Evolutionary conservation across 1,140 invertebrate species (phyloP), one percentile per base, ranked within the genome.

Genomic region (Fragariocoptes setiger): DNA sequence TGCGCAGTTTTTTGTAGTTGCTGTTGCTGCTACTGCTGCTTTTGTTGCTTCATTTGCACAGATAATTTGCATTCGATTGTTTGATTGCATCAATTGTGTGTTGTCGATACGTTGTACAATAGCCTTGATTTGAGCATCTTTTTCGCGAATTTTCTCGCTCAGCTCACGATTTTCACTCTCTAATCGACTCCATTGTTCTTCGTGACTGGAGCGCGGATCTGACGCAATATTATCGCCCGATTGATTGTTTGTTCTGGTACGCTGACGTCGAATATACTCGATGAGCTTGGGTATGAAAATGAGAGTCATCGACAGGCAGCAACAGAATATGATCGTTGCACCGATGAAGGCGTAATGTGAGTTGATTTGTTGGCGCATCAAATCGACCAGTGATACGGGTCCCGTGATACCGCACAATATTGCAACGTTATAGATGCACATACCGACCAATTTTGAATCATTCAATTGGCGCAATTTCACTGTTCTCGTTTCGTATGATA

Each of bases 381-480:
- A n/a, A 18, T 39, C 12, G 13, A 52, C 82, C 62, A 95, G 70
- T 12, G 79, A 82, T 25, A 97, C 86, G 0, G 88, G 88, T 13
- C 78, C 85, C 8, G 86, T 94, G 53, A 97, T 92, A 42, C 95
- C 61, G 55, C 85, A 92, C 13, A 97, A 65, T 19, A 97, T 57
- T 42, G 90, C 86, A 38, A 97, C 86, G 60, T 99, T 99, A 62
- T 97, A 97, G 52, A 97, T 94, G 49, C 83, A 83, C 80, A 99
- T 90, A 47, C 85, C 85, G 12, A 95, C 86, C 58, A 94, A 88
- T 51, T 85, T 67, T 0, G 83, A 88, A 62, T 97, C 90, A 58
- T 69, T 69, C 21, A 70, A 55, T 46, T 59, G 59, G 41, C 59
- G 60, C 8, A 65, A 70, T 64, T 97, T 97, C 18, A 95, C 72